These are phyloP conservation scores for Vanessa cardui DNA, from an alignment of 2,888 invertebrate genomes.

Conservation along the genomic window DNA sequence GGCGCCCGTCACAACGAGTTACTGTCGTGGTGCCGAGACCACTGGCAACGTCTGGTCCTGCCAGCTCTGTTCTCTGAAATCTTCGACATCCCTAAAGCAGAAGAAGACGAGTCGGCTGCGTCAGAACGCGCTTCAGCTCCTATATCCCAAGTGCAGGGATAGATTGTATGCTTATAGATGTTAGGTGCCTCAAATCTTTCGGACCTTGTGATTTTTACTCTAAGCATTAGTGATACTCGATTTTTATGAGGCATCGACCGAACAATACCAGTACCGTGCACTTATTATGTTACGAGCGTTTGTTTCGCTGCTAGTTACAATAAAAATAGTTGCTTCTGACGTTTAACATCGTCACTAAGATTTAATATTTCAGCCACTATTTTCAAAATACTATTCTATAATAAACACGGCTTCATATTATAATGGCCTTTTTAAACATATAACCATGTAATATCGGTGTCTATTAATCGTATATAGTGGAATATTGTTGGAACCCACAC, in stretches of 20 bases:
- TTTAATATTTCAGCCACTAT: not conserved
- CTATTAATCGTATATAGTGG: constrained; percentile 6
- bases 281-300: not conserved
- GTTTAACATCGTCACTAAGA: not conserved
- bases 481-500: constrained; percentile 4
- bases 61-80: constrained; percentile 98
- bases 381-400: not conserved
- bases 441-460: constrained; percentile 5
- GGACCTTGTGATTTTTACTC: not conserved
- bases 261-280: not conserved
- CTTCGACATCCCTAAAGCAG: constrained; percentile 93
- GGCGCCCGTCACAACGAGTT: constrained; percentile 92
- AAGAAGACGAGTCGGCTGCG: constrained; percentile 51
- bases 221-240: not conserved
- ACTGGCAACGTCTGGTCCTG: constrained; percentile 92
- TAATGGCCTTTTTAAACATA: not conserved
- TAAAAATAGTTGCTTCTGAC: not conserved
- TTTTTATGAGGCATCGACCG: not conserved
- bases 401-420: not conserved
- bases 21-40: constrained; percentile 94
- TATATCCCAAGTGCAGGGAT: constrained; percentile 31
- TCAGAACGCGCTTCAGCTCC: constrained; percentile 42
- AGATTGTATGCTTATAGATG: constrained; percentile 17
- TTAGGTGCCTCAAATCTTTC: constrained; percentile 30
- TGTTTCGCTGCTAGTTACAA: not conserved